phyloP scores from a whole-genome alignment of 2,888 invertebrate species.

The Lepidonotus clava region DNA sequence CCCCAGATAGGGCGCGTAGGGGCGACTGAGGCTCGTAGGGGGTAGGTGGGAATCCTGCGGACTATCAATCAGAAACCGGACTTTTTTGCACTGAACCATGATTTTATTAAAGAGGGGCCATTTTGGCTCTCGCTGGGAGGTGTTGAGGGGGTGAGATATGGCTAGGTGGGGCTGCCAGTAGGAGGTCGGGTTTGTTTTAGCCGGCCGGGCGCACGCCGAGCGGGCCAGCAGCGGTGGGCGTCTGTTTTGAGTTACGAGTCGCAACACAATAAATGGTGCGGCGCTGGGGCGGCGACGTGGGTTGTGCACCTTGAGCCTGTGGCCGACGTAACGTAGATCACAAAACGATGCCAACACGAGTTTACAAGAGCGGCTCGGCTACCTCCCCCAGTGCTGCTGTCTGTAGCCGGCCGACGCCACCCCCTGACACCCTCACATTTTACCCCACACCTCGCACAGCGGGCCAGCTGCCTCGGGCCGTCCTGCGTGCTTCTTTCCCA shows the following conservation, averaged over 20 bases:
- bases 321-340: conserved; percentile 33
- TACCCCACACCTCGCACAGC: not conserved
- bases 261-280: conserved; percentile 2
- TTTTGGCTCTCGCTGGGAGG: not conserved
- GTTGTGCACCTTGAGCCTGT: not conserved
- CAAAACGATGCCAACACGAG: conserved; percentile 35
- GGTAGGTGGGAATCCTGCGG: not conserved
- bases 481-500: no score
- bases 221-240: not conserved
- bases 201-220: not conserved
- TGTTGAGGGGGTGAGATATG: not conserved
- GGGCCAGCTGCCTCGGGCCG: not conserved
- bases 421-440: not conserved
- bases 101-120: not conserved
- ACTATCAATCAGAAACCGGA: not conserved
- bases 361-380: not conserved
- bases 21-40: not conserved
- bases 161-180: not conserved
- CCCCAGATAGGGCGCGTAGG: not conserved
- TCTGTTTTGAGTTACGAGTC: not conserved
- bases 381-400: no score
- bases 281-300: not conserved
- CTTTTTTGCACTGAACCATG: not conserved
- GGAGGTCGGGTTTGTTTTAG: not conserved
- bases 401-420: not conserved